phyloP scores from a whole-genome alignment of 2,113 vertebrate genomes.

The Otocyon megalotis region DNA sequence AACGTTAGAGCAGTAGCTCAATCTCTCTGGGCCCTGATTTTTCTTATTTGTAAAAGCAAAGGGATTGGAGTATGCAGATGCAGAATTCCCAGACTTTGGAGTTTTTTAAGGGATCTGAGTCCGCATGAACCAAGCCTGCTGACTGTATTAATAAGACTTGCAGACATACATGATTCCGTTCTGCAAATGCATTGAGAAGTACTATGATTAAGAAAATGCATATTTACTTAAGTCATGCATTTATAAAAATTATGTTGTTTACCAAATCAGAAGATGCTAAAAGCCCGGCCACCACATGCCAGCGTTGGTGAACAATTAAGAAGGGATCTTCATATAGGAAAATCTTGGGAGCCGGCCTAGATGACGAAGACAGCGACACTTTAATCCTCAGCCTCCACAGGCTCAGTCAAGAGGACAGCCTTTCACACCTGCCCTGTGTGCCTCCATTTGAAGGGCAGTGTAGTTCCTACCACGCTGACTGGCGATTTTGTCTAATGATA shows the following conservation, averaged over 20 bases:
- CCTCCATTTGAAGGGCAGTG: not conserved
- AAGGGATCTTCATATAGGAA: not conserved
- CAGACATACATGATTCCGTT: not conserved
- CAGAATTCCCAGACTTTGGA: not conserved
- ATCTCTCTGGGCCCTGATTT: not conserved
- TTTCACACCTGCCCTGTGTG: not conserved
- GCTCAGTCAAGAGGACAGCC: not conserved
- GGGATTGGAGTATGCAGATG: not conserved
- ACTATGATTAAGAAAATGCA: not conserved
- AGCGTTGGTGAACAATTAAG: not conserved
- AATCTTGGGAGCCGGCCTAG: not conserved
- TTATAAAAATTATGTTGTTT: not conserved
- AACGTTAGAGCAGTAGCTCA: not conserved
- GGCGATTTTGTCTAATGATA: not conserved
- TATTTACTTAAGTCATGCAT: not conserved
- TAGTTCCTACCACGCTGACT: not conserved
- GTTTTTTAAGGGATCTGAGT: not conserved
- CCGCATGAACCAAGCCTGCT: not conserved
- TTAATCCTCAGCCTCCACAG: not conserved
- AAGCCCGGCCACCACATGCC: not conserved
- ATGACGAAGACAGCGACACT: not conserved
- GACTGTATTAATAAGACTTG: not conserved
- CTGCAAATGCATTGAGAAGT: not conserved
- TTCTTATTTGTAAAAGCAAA: not conserved
- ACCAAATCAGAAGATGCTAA: not conserved